Base-by-base conservation (phyloP, 2,797 vertebrate species). In the Pangasius macronema region DNA sequence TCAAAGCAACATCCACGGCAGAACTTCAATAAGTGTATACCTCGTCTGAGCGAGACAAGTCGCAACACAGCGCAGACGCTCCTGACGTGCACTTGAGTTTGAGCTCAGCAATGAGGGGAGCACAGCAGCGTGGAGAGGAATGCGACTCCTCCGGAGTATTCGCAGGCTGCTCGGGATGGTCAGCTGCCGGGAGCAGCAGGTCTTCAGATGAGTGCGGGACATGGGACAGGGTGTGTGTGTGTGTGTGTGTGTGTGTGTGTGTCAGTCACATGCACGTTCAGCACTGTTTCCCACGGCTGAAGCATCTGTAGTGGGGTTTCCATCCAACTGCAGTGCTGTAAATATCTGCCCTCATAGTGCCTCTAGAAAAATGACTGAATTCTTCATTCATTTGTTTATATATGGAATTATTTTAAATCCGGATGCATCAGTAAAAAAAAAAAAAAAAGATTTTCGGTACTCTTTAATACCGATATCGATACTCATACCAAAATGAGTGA, bases 121-220 rank as follows among this genome's bases (percentile, higher is more conserved):
- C 36, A 53, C 46, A 57, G 46, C 33, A 1, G 81, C 18, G 55
- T 33, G 7, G 1, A 53, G 73, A 81, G 87, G 86, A 87, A 88
- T 85, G 73, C 5, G 27, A 79, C n/a, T 72, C 75, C 79, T 82
- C 57, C 27, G 3, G 72, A 82, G 42, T 63, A 87, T 81, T 77
- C 55, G 27, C 51, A 75, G 79, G 49, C 83, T 59, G 90, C 77
- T 51, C 79, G n/a, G 61, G 85, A 87, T 53, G 79, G 30, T 88
- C 89, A 90, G 88, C 89, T 90, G 89, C 88, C 33, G 55, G 68
- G 46, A 65, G 68, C 59, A 85, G 85, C 67, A 85, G 79, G 82
- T 53, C 82, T 53, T 63, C 46, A 59, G 84, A 79, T 16, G 67
- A 83, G 53, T 10, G 18, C 16, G 61, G 72, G 80, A 70, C 51